Evolutionary conservation across 2,113 vertebrate species (phyloP).

Genomic region (Polypterus senegalus): DNA sequence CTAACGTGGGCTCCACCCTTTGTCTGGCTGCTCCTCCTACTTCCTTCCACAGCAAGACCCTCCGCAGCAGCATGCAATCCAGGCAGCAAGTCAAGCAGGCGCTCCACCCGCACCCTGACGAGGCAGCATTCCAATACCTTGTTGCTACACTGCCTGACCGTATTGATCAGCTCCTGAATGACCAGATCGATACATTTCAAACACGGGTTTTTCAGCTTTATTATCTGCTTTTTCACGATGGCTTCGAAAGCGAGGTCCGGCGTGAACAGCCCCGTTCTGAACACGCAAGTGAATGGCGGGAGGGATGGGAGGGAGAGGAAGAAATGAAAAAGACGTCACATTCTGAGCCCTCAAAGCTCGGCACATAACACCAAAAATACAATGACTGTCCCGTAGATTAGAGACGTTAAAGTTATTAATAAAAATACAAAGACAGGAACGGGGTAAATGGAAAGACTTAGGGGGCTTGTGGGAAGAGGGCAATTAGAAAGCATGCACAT

Average conservation of each 20-base stretch:
- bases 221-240: slow-evolving; percentile 97
- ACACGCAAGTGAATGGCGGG: slow-evolving; percentile 25
- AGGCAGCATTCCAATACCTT: slow-evolving; percentile 64
- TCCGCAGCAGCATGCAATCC: too few species aligned
- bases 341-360: too few species aligned
- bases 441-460: too few species aligned
- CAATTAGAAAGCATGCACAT: too few species aligned
- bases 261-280: slow-evolving; percentile 95
- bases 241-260: slow-evolving; percentile 95
- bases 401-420: too few species aligned
- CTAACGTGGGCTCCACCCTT: too few species aligned
- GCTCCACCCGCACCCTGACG: too few species aligned
- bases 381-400: too few species aligned
- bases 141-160: slow-evolving; percentile 87
- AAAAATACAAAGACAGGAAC: too few species aligned
- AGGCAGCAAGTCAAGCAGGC: too few species aligned
- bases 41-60: slow-evolving; percentile 9
- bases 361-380: too few species aligned
- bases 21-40: slow-evolving; percentile 6
- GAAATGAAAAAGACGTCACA: neutral
- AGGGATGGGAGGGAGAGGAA: slow-evolving; percentile 10
- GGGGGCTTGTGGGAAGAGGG: too few species aligned
- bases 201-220: slow-evolving; percentile 97
- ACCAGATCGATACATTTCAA: slow-evolving; percentile 96
- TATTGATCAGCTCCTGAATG: slow-evolving; percentile 94